A percentile compares a stretch with the other conserved stretches of the same genome.
These are phyloP conservation scores for Drosophila subsilvestris DNA, from an alignment of 2,888 invertebrate species.

Conservation along the genomic window DNA sequence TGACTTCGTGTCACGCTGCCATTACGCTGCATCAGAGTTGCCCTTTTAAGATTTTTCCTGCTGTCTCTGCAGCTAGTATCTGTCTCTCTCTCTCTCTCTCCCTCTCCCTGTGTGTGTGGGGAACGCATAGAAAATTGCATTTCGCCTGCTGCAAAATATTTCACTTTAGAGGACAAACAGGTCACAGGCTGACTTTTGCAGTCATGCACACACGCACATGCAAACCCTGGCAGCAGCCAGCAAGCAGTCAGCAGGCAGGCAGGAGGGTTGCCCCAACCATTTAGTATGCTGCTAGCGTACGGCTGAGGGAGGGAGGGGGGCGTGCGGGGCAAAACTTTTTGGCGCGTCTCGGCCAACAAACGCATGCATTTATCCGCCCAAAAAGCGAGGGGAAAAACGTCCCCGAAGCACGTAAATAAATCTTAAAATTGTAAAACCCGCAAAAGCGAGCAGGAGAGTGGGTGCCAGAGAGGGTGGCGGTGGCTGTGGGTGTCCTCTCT, in stretches of 20 bases:
- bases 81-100: neutral
- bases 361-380: slow-evolving; percentile 56
- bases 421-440: slow-evolving; percentile 80
- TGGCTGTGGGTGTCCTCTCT: neutral
- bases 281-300: slow-evolving; percentile 75
- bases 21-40: too few species aligned
- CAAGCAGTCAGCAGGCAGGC: neutral
- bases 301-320: neutral
- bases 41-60: neutral
- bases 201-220: slow-evolving; percentile 48
- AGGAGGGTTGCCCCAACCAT: slow-evolving; percentile 7
- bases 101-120: slow-evolving; percentile 31
- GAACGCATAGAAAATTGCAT: slow-evolving; percentile 73
- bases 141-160: slow-evolving; percentile 79
- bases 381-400: slow-evolving; percentile 26
- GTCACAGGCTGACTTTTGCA: slow-evolving; percentile 79
- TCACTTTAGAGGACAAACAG: slow-evolving; percentile 83
- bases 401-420: slow-evolving; percentile 80
- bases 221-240: slow-evolving; percentile 18
- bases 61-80: too few species aligned
- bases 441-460: slow-evolving; percentile 50
- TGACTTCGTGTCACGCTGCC: too few species aligned
- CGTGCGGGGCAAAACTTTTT: slow-evolving; percentile 61
- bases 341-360: slow-evolving; percentile 71
- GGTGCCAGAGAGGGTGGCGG: neutral